These are phyloP conservation scores for Panthera tigris DNA, from an alignment of 2,113 vertebrate genomes.

Conservation along the genomic window DNA sequence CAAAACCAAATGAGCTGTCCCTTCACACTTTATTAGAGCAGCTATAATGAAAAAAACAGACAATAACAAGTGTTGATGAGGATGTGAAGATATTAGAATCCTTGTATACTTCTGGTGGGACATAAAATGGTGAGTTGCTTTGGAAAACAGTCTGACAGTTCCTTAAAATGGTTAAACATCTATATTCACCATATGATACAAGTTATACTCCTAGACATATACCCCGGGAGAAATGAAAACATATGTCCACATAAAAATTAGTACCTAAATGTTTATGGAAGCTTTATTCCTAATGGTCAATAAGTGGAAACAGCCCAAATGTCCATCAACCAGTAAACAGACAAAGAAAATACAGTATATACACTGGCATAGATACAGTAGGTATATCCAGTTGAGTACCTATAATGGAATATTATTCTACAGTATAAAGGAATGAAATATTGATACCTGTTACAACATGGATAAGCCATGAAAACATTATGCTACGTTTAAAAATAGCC, in stretches of 20 bases:
- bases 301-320: neutral
- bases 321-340: neutral
- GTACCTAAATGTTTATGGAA: neutral
- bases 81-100: neutral
- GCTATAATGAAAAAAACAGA: neutral
- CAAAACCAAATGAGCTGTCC: neutral
- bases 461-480: neutral
- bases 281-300: neutral
- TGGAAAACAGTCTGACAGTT: neutral
- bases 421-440: neutral
- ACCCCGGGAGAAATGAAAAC: neutral
- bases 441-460: neutral
- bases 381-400: neutral
- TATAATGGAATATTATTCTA: neutral
- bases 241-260: neutral
- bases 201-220: neutral
- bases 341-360: neutral
- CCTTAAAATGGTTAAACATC: neutral
- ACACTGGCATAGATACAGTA: neutral
- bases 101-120: neutral
- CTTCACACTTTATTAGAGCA: neutral
- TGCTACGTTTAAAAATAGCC: neutral
- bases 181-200: neutral
- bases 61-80: neutral
- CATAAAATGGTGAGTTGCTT: neutral